Evolutionary conservation across 2,888 invertebrate genomes (phyloP), one percentile per base, ranked within the genome.

Genomic region (Xylota sylvarum): DNA sequence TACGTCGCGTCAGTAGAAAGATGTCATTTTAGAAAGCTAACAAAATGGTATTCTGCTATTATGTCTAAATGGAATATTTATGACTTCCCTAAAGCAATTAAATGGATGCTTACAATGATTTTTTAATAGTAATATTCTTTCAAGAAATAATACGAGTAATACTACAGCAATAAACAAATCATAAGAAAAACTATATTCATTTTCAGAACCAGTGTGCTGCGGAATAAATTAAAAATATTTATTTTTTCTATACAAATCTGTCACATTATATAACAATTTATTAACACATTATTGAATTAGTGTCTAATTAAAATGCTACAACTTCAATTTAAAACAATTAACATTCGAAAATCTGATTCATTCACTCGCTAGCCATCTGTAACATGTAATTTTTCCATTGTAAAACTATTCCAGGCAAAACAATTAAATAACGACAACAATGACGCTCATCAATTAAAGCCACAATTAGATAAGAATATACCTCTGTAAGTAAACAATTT

Each of bases 381-480:
- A 14, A 32, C 32, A 9, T 56, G 4, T 4, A 58, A 37, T 4
- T 32, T 58, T 58, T 58, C 58, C 35, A 37, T 7, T 58, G 27
- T 35, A 19, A 37, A 58, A 10, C 19, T 27, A 2, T 37, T 37
- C 7, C 35, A 19, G 10, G 35, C 17, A 56, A 37, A 19, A 37
- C 35, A 17, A 37, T 58, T 37, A 19, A 58, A 19, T 2, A 58
- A 58, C 5, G 12, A 6, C 10, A 37, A 17, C 58, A 3, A 17
- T 37, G 35, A 35, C 37, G 12, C 19, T 35, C 19, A 37, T 58
- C 35, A 58, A 10, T 35, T 37, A 35, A 37, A 37, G 4, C 19
- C 19, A 17, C 35, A 58, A 35, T 58, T 58, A 58, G 37, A 58
- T 19, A 58, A 19, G 4, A 17, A 56, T 35, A 56, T 23, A 23